Percentiles rank a stretch among this genome's conserved stretches.
Evolutionary conservation across 2,113 vertebrate genomes (phyloP).

Genomic region (Cryptomyrus ogoouensis): DNA sequence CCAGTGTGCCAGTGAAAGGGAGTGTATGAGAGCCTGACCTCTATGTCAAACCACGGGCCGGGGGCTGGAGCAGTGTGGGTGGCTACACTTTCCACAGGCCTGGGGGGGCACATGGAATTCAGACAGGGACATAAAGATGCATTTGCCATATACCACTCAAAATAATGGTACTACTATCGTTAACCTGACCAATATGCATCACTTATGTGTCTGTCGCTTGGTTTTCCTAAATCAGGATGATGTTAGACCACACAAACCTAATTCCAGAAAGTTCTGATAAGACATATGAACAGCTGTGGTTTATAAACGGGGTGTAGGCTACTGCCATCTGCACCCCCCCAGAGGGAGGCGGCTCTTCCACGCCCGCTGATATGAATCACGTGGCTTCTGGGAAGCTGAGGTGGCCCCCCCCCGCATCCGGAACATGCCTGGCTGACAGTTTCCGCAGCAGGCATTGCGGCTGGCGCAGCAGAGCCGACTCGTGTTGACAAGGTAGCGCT

Average conservation of each 20-base stretch:
- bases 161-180: background rate
- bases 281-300: background rate
- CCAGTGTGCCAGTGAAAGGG: constrained; percentile 12
- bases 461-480: background rate
- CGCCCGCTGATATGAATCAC: background rate
- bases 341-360: background rate
- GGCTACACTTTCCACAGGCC: background rate
- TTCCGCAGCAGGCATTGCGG: background rate
- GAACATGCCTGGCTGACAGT: background rate
- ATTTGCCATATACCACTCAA: background rate
- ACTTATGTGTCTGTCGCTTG: background rate
- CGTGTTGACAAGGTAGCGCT: background rate
- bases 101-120: background rate
- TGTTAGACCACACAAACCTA: background rate
- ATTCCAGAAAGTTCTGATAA: background rate
- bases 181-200: background rate
- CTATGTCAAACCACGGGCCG: constrained; percentile 17
- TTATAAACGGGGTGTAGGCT: background rate
- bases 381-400: background rate
- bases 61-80: background rate
- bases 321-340: background rate
- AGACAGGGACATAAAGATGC: background rate
- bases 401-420: background rate
- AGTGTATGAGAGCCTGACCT: constrained; percentile 48
- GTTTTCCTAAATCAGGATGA: background rate